Base-by-base conservation (phyloP, 1,140 invertebrate genomes). In the Dendroctonus ponderosae region DNA sequence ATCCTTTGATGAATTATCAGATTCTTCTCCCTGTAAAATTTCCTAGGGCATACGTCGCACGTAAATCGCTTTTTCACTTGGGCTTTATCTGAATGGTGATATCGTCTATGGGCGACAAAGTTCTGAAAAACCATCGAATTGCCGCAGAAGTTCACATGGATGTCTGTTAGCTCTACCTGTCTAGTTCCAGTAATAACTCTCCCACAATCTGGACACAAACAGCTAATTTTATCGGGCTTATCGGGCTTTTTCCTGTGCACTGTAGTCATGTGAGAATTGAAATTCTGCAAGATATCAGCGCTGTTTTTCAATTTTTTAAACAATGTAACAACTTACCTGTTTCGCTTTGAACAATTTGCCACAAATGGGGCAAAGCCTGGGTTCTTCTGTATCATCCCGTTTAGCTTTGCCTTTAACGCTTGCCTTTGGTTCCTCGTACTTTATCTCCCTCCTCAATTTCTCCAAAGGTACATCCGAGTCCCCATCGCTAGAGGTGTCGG, bases 21-120 rank as follows among this genome's bases (percentile, higher is more conserved):
- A 67, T 67, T 67, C 38, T 67, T 67, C 49, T 67, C 65, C 14
- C 65, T 52, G 42, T 67, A 67, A 61, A 67, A 67, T 48, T 56
- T 60, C 41, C 42, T 67, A 26, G 65, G 65, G 42, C 65, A 67
- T 14, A 61, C 12, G 48, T 67, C 65, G 26, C 65, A 67, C 6
- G 65, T 54, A 48, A 53, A 67, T 7, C 65, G 57, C 39, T 67
- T 67, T 53, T 67, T 67, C 37, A 67, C 65, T 48, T 67, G 65
- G 5, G 65, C 65, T 37, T 67, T 67, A 14, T 67, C 65, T 40
- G 65, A 67, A 37, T 67, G 65, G 49, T 67, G 65, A 54, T 67
- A 67, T 15, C 65, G 15, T 38, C 57, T 53, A 42, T 67, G 65
- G 6, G 65, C 57, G 5, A 67, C 65, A 67, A 67, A 67, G 26